Base-by-base conservation (phyloP, 2,113 vertebrate species). In the western clawed frog (Xenopus tropicalis) region DNA sequence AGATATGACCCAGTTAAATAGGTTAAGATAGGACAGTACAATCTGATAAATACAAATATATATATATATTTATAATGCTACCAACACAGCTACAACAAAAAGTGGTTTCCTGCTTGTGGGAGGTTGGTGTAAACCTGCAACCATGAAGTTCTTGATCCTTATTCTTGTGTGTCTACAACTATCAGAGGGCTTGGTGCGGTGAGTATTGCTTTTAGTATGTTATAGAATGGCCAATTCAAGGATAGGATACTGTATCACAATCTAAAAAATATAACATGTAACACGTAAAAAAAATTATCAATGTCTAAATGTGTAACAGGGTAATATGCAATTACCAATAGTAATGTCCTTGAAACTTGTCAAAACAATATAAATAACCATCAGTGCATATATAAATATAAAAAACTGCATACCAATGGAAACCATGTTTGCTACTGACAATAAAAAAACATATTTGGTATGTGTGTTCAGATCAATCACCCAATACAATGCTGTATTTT, bases 131-230 rank as follows among this genome's bases (percentile, higher is more conserved):
- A 68, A 63, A 54, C 13, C 56, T 19, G 6, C 65, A 62, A 48
- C 46, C 59, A 25, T 69, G 61, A 73, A 78, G 74, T 13, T 64
- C 21, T 57, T 74, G 61, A 71, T 83, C 70, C 63, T 79, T 25
- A 0, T 51, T 0, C 20, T 70, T 14, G 1, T 71, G 7, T 82
- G 79, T 66, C 71, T 83, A 12, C 82, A 81, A 51, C 77, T 82
- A 46, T 73, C 75, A n/a, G 56, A 83, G 25, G 78, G 78, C 24
- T 0, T 78, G 0, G 13, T 72, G 13, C 71, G 66, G 82, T 78
- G 25, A 78, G 72, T 42, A 21, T 14, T 7, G 43, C 11, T 42
- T 22, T 4, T n/a, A n/a, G 29, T 23, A 58, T n/a, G n/a, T n/a
- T n/a, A n/a, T n/a, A n/a, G n/a, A n/a, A n/a, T n/a, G n/a, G n/a